phyloP scores from a whole-genome alignment of 2,888 invertebrate genomes.

The Andrena dorsata region DNA sequence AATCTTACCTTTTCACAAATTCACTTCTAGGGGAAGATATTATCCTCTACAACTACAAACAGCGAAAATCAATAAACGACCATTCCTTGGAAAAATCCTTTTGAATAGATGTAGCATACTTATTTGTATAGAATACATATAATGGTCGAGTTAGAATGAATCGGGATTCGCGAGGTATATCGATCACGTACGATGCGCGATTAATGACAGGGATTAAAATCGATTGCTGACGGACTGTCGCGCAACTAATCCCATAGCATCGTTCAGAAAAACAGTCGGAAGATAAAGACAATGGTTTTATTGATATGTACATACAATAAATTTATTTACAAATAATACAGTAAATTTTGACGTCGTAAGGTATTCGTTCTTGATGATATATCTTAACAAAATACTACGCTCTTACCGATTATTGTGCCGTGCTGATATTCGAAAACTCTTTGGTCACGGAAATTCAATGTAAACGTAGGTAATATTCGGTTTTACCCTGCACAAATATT shows the following conservation, averaged over 20 bases:
- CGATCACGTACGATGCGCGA: no score
- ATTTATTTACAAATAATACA: slow-evolving; percentile 83
- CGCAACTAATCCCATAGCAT: no score
- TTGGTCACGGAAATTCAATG: slow-evolving; percentile 79
- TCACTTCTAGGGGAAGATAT: background rate
- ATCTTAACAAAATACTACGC: slow-evolving; percentile 81
- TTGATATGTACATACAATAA: slow-evolving; percentile 84
- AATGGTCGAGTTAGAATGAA: background rate
- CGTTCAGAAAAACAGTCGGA: background rate
- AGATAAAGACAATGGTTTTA: slow-evolving; percentile 81
- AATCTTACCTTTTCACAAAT: background rate
- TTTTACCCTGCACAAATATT: slow-evolving; percentile 78
- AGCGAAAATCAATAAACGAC: background rate
- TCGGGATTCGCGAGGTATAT: background rate
- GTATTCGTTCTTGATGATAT: slow-evolving; percentile 72
- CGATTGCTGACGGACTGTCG: no score
- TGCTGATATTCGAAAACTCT: slow-evolving; percentile 77
- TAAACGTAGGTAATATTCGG: slow-evolving; percentile 72
- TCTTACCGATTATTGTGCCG: slow-evolving; percentile 78
- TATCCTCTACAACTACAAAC: background rate
- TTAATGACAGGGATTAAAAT: background rate
- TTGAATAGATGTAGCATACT: background rate
- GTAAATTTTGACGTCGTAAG: slow-evolving; percentile 73
- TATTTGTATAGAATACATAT: background rate
- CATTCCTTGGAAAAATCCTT: background rate